Base-by-base conservation (phyloP, 2,888 invertebrate genomes). In the Julus scanicus region DNA sequence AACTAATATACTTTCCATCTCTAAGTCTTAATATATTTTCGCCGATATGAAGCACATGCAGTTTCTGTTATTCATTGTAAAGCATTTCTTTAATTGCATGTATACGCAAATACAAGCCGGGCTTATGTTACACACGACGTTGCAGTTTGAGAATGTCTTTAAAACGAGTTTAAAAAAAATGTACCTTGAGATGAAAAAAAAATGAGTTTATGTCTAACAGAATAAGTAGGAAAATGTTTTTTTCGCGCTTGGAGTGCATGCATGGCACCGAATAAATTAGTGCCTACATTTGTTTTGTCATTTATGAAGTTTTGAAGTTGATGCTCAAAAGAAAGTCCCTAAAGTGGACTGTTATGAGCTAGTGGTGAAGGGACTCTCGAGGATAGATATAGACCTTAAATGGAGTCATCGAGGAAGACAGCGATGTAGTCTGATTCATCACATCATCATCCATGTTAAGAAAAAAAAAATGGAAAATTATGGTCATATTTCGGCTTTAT, bases 201-300 rank as follows among this genome's bases (percentile, higher is more conserved):
- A 71, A 71, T 9, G 11, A 63, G 20, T 71, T 71, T 20, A 11
- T 71, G 71, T 71, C 71, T 71, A 29, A 20, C 20, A 9, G 8
- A 20, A 71, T 71, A 20, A 71, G 44, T 44, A 2, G 20, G 71
- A 71, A 71, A 29, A 53, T 29, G 29, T 29, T 20, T 20, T 71
- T 71, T 71, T 20, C 20, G 63, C n/a, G 63, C n/a, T 63, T 20
- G 63, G 29, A 71, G 71, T 71, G 9, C 71, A 29, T 71, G 71
- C 71, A 17, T 53, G 53, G 53, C 71, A 71, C 71, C 71, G 71
- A 71, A 71, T 71, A 71, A 71, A 20, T 71, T 71, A 29, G 29
- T 71, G 71, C 5, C 20, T 71, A 29, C 71, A 71, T 71, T 71
- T 71, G 71, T 71, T 71, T 71, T 71, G 71, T 71, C 71, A 29